phyloP scores from a whole-genome alignment of 2,797 vertebrate species.

The Borostomias antarcticus region DNA sequence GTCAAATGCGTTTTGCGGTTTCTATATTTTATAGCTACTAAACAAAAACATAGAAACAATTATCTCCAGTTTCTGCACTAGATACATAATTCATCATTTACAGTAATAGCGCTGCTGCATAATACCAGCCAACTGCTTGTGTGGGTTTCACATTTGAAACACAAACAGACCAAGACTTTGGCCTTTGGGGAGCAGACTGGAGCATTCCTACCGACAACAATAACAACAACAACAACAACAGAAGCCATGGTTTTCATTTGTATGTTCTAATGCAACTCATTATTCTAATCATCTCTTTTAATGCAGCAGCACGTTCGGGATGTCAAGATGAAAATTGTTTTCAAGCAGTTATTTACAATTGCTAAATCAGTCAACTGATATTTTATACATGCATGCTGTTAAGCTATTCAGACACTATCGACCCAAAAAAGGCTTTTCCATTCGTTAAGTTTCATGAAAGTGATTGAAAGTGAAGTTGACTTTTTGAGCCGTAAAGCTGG shows the following conservation, averaged over 20 bases:
- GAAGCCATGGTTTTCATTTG: background rate
- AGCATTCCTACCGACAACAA: background rate
- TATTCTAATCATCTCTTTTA: background rate
- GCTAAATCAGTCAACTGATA: too few species aligned
- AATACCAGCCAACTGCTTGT: background rate
- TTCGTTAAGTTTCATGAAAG: too few species aligned
- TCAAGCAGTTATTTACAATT: too few species aligned
- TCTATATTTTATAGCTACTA: too few species aligned
- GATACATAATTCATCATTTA: background rate
- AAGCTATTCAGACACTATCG: too few species aligned
- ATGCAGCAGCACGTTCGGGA: too few species aligned
- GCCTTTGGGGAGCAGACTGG: background rate
- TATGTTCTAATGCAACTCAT: background rate
- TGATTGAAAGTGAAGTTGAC: too few species aligned
- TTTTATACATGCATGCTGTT: too few species aligned
- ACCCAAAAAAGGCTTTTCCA: too few species aligned
- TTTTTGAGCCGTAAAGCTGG: background rate
- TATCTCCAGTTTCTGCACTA: background rate
- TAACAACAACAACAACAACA: background rate
- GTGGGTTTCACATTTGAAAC: slow-evolving; percentile 1
- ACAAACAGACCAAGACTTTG: background rate
- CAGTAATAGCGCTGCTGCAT: too few species aligned
- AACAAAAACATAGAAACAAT: background rate
- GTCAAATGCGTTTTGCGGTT: too few species aligned
- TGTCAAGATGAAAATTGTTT: too few species aligned